phyloP scores from a whole-genome alignment of 1,140 invertebrate species.

The Ylistrum balloti region DNA sequence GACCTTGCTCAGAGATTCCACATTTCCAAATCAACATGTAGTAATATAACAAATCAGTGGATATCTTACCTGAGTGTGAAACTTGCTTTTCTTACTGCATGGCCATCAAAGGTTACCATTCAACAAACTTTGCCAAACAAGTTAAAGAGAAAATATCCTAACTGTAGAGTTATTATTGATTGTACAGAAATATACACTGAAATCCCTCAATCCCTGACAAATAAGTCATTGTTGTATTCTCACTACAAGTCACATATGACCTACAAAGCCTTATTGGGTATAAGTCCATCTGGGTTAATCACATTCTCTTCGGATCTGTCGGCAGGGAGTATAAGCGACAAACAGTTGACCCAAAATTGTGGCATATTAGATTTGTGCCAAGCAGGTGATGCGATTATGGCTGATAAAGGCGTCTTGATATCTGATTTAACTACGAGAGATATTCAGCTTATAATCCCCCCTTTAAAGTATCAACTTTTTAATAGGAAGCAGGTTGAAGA shows the following conservation, averaged over 20 bases:
- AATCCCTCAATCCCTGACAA: constrained; percentile 38
- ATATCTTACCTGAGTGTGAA: constrained; percentile 42
- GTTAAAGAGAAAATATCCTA: constrained; percentile 44
- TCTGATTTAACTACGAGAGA: constrained; percentile 44
- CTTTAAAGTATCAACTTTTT: constrained; percentile 49
- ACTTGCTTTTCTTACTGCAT: constrained; percentile 35
- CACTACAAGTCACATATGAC: constrained; percentile 56
- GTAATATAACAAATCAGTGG: constrained; percentile 48
- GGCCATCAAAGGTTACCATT: not conserved
- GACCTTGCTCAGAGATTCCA: constrained; percentile 46
- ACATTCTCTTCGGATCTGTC: constrained; percentile 54
- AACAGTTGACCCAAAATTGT: constrained; percentile 55
- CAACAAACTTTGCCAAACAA: not conserved
- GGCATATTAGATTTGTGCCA: constrained; percentile 52
- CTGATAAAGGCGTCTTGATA: constrained; percentile 58
- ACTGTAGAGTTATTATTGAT: constrained; percentile 47
- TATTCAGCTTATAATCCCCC: constrained; percentile 60
- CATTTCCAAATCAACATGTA: constrained; percentile 40
- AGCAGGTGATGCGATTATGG: constrained; percentile 51
- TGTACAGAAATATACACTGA: constrained; percentile 61
- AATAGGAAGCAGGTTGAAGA: constrained; percentile 38
- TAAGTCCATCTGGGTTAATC: constrained; percentile 57
- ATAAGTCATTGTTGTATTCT: constrained; percentile 41
- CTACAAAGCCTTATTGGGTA: constrained; percentile 58
- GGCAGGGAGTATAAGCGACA: constrained; percentile 56